Percentiles rank a stretch among this genome's conserved stretches.
Conservation (phyloP, 1,140 invertebrate genomes). For the Neoseiulus cucumeris region DNA sequence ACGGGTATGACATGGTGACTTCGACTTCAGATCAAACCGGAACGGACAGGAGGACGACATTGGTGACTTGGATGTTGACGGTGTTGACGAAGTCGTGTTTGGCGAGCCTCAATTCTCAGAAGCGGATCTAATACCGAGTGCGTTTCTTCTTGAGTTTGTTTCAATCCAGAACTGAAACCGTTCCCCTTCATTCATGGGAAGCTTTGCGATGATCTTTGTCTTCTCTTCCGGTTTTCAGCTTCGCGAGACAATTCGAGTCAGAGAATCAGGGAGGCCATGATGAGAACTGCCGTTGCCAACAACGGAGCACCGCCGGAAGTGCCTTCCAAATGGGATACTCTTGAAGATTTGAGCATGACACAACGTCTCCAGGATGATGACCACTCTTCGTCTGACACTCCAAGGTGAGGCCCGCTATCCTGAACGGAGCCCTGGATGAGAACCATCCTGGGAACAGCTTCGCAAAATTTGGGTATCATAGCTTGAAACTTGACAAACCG, state of each 20-base stretch:
- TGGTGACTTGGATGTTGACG: slow-evolving; percentile 54
- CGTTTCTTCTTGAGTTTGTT: neutral
- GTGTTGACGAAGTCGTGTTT: slow-evolving; percentile 48
- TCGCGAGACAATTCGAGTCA: slow-evolving; percentile 11
- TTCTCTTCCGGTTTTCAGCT: neutral
- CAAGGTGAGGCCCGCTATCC: no score
- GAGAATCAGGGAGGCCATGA: neutral
- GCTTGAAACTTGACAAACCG: no score
- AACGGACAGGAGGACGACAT: slow-evolving; percentile 44
- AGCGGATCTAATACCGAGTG: slow-evolving; percentile 22
- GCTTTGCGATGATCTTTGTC: neutral
- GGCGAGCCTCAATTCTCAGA: slow-evolving; percentile 48
- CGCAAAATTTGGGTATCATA: no score
- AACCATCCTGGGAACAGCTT: neutral
- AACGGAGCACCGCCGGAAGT: neutral
- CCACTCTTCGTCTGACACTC: no score
- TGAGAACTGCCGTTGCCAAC: neutral
- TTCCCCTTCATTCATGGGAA: neutral
- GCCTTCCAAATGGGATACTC: slow-evolving; percentile 6
- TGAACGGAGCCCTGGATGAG: no score
- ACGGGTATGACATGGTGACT: no score
- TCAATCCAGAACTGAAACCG: neutral
- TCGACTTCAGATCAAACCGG: slow-evolving; percentile 17
- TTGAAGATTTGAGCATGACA: slow-evolving; percentile 11
- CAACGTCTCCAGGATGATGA: no score